Conservation (phyloP, 23 tunicate species). For the Trididemnum miniatum region DNA sequence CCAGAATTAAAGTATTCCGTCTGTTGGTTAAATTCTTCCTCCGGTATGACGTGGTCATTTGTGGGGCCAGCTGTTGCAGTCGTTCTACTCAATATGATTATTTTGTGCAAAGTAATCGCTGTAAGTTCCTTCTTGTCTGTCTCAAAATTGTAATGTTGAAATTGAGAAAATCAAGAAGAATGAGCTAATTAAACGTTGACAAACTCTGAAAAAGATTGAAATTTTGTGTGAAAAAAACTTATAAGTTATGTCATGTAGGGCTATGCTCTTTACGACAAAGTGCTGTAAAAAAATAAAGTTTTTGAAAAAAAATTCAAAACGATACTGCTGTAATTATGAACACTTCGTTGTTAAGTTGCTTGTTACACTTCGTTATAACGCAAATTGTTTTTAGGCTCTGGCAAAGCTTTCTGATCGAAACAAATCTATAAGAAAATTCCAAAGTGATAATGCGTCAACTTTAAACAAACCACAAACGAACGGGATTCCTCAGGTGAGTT, state of each 20-base stretch:
- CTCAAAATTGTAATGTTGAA: too few relatives aligned
- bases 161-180: background rate
- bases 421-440: background rate
- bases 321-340: too few relatives aligned
- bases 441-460: background rate
- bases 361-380: background rate
- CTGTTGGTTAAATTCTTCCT: slow-evolving; percentile 68
- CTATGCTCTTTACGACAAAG: too few relatives aligned
- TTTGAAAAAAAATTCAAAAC: too few relatives aligned
- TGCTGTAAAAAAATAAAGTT: too few relatives aligned
- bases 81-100: slow-evolving; percentile 63
- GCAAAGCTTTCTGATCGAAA: slow-evolving; percentile 13
- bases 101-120: slow-evolving; percentile 76
- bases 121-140: slow-evolving; percentile 30
- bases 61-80: slow-evolving; percentile 76
- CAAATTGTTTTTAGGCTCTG: slow-evolving; percentile 4
- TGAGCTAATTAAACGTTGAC: too few relatives aligned
- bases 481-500: slow-evolving; percentile 8
- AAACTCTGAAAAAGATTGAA: too few relatives aligned
- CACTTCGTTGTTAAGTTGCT: background rate
- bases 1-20: slow-evolving; percentile 43
- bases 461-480: background rate
- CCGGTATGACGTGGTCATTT: slow-evolving; percentile 84
- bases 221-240: too few relatives aligned
- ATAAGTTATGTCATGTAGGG: too few relatives aligned